Base-by-base conservation (phyloP, 35 echinoderm and acorn worm species). In the Heliocidaris erythrogramma region DNA sequence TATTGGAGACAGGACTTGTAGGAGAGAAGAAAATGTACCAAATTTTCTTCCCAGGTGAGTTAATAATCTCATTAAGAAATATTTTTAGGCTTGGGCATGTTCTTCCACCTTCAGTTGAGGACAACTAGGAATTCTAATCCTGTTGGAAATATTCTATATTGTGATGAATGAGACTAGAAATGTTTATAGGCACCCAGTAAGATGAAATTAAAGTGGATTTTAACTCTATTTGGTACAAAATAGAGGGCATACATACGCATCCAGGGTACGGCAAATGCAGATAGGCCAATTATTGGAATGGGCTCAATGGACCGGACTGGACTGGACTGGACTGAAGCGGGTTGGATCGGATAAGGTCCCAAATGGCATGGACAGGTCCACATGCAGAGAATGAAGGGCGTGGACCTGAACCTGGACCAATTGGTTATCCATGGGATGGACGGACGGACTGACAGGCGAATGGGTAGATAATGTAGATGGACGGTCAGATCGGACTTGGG, bases 191-290 rank as follows among this genome's bases (percentile, higher is more conserved):
- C 21, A n/a, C 65, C 65, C 65, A 78, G n/a, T 17, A 78, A 78
- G 65, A 6, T 21, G 65, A 78, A 7, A 78, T n/a, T 78, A 7
- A 78, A 78, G 65, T 27, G 65, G 65, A 78, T 27, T 78, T 21
- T 27, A 78, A 78, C 14, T 78, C 27, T 89, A 89, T 16, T 89
- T 89, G 31, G 31, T 32, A 89, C 87, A 47, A 89, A 89, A 18
- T 89, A 48, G 30, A 47, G 87, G 87, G 32, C 87, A 89, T 89
- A 89, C 87, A 89, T 89, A 89, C 87, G 87, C 87, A 89, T 89
- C 87, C 65, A n/a, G 47, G 87, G 87, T 13, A 89, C 87, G 32
- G 31, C 87, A 47, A 89, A 5, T 89, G 87, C 30, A 89, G 87
- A 89, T 86, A 21, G 85, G 13, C 85, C 85, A 86, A 86, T 47